Conservation (phyloP, 2,888 invertebrate genomes). For the Cremastinae sp. region DNA sequence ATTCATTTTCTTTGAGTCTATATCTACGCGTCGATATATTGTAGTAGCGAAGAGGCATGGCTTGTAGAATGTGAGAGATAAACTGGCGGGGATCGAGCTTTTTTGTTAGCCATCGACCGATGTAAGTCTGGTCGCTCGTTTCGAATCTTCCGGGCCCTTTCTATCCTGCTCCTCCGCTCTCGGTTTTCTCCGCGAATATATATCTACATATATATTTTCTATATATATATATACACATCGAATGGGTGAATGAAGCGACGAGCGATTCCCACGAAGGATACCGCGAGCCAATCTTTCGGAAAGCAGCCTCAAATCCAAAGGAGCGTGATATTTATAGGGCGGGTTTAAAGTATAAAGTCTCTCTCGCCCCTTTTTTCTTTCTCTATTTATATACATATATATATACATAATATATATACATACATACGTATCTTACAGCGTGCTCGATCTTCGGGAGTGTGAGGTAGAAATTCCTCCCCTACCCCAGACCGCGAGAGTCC, state of each 20-base stretch:
- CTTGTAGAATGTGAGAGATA: too few relatives aligned
- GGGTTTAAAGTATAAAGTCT: constrained; percentile 80
- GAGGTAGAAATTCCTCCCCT: constrained; percentile 39
- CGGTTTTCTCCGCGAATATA: too few relatives aligned
- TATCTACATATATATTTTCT: too few relatives aligned
- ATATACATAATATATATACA: too few relatives aligned
- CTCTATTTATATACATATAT: too few relatives aligned
- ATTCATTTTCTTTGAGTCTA: too few relatives aligned
- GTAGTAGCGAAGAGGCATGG: too few relatives aligned
- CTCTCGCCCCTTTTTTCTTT: constrained; percentile 45
- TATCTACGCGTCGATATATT: too few relatives aligned
- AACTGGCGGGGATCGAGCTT: too few relatives aligned
- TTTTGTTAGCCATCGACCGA: too few relatives aligned
- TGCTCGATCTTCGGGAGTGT: constrained; percentile 62
- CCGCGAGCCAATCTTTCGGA: constrained; percentile 80
- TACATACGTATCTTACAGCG: background rate
- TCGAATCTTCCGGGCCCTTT: background rate
- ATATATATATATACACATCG: constrained; percentile 64
- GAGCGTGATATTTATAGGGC: constrained; percentile 80
- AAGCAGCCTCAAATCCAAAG: constrained; percentile 79
- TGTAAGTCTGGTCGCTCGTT: background rate
- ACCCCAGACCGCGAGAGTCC: constrained; percentile 42
- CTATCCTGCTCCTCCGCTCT: background rate
- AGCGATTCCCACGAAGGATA: constrained; percentile 79
- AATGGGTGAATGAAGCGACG: constrained; percentile 65